Base-by-base conservation (phyloP, 2,888 invertebrate genomes). In the Alloplasta piceator region DNA sequence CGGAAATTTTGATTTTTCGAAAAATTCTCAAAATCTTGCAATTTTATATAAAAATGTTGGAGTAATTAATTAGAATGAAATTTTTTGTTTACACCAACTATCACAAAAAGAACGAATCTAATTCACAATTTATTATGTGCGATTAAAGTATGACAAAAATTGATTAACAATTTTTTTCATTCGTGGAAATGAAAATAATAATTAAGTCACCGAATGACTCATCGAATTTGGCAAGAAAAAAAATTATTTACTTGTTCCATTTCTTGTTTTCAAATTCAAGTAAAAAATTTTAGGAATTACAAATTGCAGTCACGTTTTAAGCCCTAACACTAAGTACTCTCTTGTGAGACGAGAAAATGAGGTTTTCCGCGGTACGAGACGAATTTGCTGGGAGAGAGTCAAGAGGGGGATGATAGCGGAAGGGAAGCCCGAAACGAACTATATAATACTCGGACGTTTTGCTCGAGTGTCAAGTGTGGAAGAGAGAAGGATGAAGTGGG, bases 401-500 rank as follows among this genome's bases (percentile, higher is more conserved):
- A 6, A 16, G 63, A 48, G 16, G 16, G 9, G 1, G 68, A 16
- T 55, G 55, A 46, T 50, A 10, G 41, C 7, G 41, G 43, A 50
- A 16, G 41, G 10, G 38, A 10, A 46, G 38, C 26, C 1, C 26
- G 61, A 16, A 78, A 43, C 9, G 61, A 60, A 61, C 41, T 75
- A 16, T 60, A 38, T 46, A 14, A 52, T 58, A 75, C 60, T 48
- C 36, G 12, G 14, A 16, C 56, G 38, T 68, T 36, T 55, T 58
- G 48, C 56, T 41, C 56, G 80, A 55, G 46, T 74, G 64, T 78
- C 71, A 78, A 63, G 71, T 43, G 74, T 64, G 63, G 73, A 48
- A 81, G 74, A 38, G 67, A 80, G 79, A 43, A 5, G 26, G 58
- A 77, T 66, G 63, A 83, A 84, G 83, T 77, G 85, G 80, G 82